A percentile compares a stretch with the other conserved stretches of the same genome.
Evolutionary conservation across 2,888 invertebrate species (phyloP).

Genomic region (Napeogenes sylphis): DNA sequence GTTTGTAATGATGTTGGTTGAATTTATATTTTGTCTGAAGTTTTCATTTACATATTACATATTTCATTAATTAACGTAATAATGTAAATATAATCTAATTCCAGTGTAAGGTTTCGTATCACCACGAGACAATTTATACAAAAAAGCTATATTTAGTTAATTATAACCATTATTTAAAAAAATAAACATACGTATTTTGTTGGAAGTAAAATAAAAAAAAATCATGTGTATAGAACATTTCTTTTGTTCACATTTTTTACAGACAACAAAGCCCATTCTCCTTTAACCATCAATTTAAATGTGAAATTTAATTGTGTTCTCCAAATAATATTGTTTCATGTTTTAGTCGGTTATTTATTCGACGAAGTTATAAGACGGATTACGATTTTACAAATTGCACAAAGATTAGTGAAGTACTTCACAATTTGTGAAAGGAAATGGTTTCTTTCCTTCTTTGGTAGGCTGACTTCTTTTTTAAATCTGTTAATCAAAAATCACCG

Average conservation of each 20-base stretch:
- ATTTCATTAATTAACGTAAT: neutral
- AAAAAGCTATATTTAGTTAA: too few species aligned
- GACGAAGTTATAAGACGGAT: neutral
- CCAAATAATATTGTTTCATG: neutral
- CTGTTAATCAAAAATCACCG: too few species aligned
- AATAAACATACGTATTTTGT: too few species aligned
- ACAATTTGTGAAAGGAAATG: neutral
- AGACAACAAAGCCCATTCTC: too few species aligned
- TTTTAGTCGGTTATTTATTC: neutral
- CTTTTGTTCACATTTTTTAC: too few species aligned
- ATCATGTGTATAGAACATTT: too few species aligned
- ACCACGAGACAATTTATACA: too few species aligned
- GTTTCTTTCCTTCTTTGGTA: neutral
- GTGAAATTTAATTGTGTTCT: neutral
- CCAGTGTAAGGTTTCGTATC: neutral
- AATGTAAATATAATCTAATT: neutral
- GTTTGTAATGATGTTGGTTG: neutral
- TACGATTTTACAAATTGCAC: constrained; percentile 1
- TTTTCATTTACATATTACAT: neutral
- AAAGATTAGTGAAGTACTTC: constrained; percentile 3
- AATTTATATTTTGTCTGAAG: neutral
- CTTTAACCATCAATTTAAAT: too few species aligned
- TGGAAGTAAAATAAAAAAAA: too few species aligned
- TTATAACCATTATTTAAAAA: too few species aligned
- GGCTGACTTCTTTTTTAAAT: too few species aligned